A percentile compares a stretch with the other conserved stretches of the same genome.
Conservation (phyloP, 92 coral and sea anemone genomes). For the Paramuricea clavata region DNA sequence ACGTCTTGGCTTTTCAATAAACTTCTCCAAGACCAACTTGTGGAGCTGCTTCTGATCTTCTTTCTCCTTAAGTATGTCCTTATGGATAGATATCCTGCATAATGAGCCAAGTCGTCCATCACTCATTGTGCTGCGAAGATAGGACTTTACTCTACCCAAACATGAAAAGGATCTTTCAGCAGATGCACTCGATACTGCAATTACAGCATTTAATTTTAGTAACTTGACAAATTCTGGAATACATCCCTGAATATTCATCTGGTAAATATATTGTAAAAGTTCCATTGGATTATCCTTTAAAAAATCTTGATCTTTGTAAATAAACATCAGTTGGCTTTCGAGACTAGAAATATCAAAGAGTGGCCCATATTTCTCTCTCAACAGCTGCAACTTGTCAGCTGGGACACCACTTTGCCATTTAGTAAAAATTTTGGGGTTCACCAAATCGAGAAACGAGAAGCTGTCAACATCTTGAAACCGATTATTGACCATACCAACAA, state of each 20-base stretch:
- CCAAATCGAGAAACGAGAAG: slow-evolving; percentile 12
- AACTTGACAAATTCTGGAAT: slow-evolving; percentile 1
- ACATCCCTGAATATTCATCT: not conserved
- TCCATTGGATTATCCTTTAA: not conserved
- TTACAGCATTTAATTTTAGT: not conserved
- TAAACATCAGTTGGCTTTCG: not conserved
- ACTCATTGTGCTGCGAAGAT: not conserved
- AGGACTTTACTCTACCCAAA: not conserved
- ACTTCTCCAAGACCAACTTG: not conserved
- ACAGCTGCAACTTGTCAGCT: not conserved
- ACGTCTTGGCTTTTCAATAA: not conserved
- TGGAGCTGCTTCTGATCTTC: not conserved
- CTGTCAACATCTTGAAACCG: not conserved
- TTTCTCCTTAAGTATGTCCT: not conserved
- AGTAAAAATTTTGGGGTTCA: not conserved
- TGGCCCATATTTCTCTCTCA: not conserved
- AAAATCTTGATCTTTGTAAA: not conserved
- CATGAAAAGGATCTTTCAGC: slow-evolving; percentile 8
- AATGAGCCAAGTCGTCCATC: not conserved
- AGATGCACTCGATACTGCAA: not conserved
- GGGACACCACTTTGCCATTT: not conserved
- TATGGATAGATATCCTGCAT: slow-evolving; percentile 4
- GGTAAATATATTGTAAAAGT: not conserved
- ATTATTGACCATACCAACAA: slow-evolving; percentile 2
- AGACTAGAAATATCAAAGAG: slow-evolving; percentile 13